Evolutionary conservation across 2,888 invertebrate genomes (phyloP), one percentile per base, ranked within the genome.

Genomic region (Oscheius sp.): DNA sequence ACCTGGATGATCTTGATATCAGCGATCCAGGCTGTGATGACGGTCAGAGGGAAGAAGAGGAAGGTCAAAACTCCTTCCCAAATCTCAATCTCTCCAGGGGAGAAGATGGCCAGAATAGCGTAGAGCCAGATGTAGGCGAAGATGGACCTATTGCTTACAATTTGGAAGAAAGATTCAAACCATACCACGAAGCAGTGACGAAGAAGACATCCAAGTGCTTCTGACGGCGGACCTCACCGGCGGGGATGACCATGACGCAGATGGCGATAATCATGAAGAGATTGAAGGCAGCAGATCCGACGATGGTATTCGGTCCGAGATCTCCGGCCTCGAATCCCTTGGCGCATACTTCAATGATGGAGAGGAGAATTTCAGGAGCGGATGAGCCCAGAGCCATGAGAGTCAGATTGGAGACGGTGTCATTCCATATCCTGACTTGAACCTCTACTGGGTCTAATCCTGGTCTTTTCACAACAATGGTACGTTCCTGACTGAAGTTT

Each of bases 61-160:
- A 99, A 96, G 1, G 99, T 99, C 55, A 99, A 91, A 33, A 96
- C 90, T 0, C 95, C 96, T 91, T 99, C 99, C 98, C 98, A 99
- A n/a, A 98, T 94, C 70, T 88, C 87, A 70, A 88, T 88, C 70
- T 84, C 88, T 78, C 88, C 89, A 7, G 87, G 87, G 51, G 95
- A 94, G 84, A 94, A 93, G 62, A 94, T 93, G 57, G 94, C 94
- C 72, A 99, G 92, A 87, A 99, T 99, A 74, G 96, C 90, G 90
- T 97, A 98, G 74, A 99, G 92, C 99, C 99, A 99, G 70, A 99
- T 93, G 90, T 99, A 99, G 57, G 99, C 99, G 89, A 98, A 97
- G 72, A 99, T 92, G 10, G 86, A 86, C 81, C 81, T 82, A 58
- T 21, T 21, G 21, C 21, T 21, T 21, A 21, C 21, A 21, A 42